These are phyloP conservation scores for Penaeus japonicus DNA, from an alignment of 1,140 invertebrate species.

Conservation along the genomic window DNA sequence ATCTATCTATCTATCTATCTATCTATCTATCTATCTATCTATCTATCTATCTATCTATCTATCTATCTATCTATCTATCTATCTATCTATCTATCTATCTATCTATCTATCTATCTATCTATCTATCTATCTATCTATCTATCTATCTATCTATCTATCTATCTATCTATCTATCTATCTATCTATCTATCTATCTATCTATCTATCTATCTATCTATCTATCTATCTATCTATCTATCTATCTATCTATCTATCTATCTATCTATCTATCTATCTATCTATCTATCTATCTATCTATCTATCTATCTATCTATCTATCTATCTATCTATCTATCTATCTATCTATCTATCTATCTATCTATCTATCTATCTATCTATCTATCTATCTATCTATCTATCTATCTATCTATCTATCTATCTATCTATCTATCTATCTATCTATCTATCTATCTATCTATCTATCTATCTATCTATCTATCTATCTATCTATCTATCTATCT, in stretches of 20 bases:
- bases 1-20: neutral
- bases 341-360: neutral
- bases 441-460: too few relatives aligned
- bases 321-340: neutral
- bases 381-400: neutral
- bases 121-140: neutral
- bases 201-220: neutral
- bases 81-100: neutral
- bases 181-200: neutral
- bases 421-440: too few relatives aligned
- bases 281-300: neutral
- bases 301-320: neutral
- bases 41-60: neutral
- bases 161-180: neutral
- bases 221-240: neutral
- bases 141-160: neutral
- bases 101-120: neutral
- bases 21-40: neutral
- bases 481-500: too few relatives aligned
- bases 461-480: too few relatives aligned
- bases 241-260: neutral
- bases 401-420: too few relatives aligned
- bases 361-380: neutral
- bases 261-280: neutral
- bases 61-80: neutral